Base-by-base conservation (phyloP, 2,797 vertebrate genomes). In the Urocyon cinereoargenteus region DNA sequence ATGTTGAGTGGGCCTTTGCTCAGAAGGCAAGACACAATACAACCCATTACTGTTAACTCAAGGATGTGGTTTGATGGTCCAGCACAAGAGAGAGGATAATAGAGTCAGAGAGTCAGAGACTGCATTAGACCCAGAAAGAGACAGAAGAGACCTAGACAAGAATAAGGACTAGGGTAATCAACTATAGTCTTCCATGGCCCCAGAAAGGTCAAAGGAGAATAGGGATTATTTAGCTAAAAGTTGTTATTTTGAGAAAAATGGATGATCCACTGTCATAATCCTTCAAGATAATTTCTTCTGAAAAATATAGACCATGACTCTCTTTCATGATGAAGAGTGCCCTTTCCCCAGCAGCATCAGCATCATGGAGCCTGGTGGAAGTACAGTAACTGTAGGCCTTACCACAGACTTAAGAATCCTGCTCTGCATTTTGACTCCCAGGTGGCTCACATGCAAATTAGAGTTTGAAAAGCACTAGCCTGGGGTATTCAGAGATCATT, bases 221-320 rank as follows among this genome's bases (percentile, higher is more conserved):
- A 62, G 8, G 28, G 49, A 15, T 55, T 55, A 53, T 40, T 78
- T 31, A 49, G 15, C 16, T 34, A 45, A 78, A 66, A 78, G 19
- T 19, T 45, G 4, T 6, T 73, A 89, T 77, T 96, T 93, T 77
- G 45, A 16, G 53, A 85, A 96, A 90, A 81, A 77, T 53, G 70
- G 53, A 16, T 75, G 34, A 40, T 8, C 59, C 53, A 24, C 51
- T 84, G 24, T 62, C 34, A 6, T 22, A 70, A 51, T 22, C 26
- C 19, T 70, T 62, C 68, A 62, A 86, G 59, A 72, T 86, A 24
- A 88, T 89, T 64, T 91, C n/a, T 82, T 62, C 14, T 61, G 49
- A 28, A 83, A 93, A 66, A 51, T 5, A 70, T 4, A 78, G 77
- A 8, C 14, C 16, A 15, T 57, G 21, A 34, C 53, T 15, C 5